Conservation (phyloP, 2,113 vertebrate genomes). For the Bucco capensis region DNA sequence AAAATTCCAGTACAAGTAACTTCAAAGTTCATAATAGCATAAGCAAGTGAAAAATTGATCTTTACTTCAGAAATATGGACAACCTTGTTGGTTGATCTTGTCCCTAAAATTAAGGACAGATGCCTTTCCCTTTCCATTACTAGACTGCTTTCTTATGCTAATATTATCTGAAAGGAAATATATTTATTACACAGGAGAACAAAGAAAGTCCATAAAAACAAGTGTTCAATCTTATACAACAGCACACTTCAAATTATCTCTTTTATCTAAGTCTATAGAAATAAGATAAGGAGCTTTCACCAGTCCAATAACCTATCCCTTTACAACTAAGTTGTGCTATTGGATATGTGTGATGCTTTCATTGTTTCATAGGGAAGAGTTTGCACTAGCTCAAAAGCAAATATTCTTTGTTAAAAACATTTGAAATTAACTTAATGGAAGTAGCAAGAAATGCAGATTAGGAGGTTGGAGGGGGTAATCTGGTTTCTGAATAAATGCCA, state of each 20-base stretch:
- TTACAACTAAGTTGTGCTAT: background rate
- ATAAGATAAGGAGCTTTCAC: background rate
- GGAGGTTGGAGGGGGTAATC: no score
- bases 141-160: background rate
- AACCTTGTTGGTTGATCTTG: background rate
- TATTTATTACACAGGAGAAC: background rate
- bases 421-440: background rate
- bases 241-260: background rate
- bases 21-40: background rate
- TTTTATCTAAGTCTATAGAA: background rate
- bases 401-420: background rate
- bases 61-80: background rate
- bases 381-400: background rate
- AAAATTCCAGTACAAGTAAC: background rate
- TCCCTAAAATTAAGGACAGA: background rate
- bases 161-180: background rate
- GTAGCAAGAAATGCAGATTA: background rate
- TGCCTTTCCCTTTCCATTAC: background rate
- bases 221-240: background rate
- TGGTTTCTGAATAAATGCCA: background rate
- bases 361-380: background rate
- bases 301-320: background rate
- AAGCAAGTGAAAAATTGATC: background rate
- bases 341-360: background rate
- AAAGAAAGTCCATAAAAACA: background rate